Base-by-base conservation (phyloP, 2,888 invertebrate species). In the Onchidella celtica region DNA sequence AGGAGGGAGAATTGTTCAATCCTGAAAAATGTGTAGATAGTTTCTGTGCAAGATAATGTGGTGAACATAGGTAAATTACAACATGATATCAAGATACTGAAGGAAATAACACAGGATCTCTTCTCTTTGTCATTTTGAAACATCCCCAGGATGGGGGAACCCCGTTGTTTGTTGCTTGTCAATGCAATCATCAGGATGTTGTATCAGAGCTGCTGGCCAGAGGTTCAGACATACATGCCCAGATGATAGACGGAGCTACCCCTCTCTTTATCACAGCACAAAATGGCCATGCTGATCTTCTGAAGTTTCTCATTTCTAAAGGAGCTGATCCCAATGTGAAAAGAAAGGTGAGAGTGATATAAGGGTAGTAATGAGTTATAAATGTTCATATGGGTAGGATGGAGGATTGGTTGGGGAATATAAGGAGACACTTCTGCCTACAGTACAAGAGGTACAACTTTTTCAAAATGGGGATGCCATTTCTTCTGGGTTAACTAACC, bases 201-300 rank as follows among this genome's bases (percentile, higher is more conserved):
- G 95, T 97, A 84, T 95, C 95, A 80, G 95, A 96, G 88, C 95
- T 98, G 78, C 91, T 97, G 85, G 94, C 95, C 4, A 95, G 95
- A 70, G 97, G 97, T 57, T 97, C 97, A 0, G 94, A 95, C 79
- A 95, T 95, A 65, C 97, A 97, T 92, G 94, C 95, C 0, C 95
- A 96, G 86, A 95, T 98, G 90, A 95, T 95, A 3, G 98, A 98
- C 94, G 91, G 93, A 36, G 92, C 89, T 77, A 96, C 97, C 61
- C 96, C 98, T 83, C 95, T 98, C 84, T 98, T 97, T 97, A 98
- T 98, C 90, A 96, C 97, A 55, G 96, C 97, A 85, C 98, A 98
- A 95, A 97, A 98, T 96, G 98, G 98, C 0, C 97, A 97, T 94
- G 84, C 89, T 40, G 90, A 91, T 61, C 88, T 93, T 85, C 85